Base-by-base conservation (phyloP, 1,140 invertebrate genomes). In the Aphaenogaster floridana region DNA sequence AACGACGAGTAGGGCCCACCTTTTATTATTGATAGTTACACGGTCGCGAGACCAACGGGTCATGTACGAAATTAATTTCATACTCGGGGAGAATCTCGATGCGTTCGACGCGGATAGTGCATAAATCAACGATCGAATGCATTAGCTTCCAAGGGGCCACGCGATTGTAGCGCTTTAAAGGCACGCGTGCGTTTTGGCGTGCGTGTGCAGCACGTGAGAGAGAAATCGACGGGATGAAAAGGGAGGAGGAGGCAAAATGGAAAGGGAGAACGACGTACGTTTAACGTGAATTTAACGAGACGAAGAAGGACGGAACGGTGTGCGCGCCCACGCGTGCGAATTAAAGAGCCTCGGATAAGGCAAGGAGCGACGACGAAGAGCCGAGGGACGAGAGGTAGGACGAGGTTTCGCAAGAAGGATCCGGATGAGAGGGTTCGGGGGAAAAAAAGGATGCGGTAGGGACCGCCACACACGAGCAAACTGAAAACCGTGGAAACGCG, bases 11-110 rank as follows among this genome's bases (percentile, higher is more conserved):
- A 88, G 84, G 64, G 11, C 48, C 66, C 59, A 79, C 76, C 66
- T 90, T 93, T 93, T 84, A 91, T 93, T 93, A 94, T 94, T 94
- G 92, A 93, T 93, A 91, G 91, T 93, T 94, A 91, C 92, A 92
- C 63, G 89, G 61, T 71, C 90, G 86, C 89, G 89, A 92, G 91
- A 91, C 85, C 91, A 92, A 90, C 90, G 91, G 91, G 90, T 88
- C 92, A 92, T 93, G 93, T 93, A 93, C 90, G 92, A 94, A 95
- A 95, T 95, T 95, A 94, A 95, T 94, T 95, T 93, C 92, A 91
- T 92, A 93, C 91, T 92, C 92, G 90, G 68, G 88, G 86, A 83
- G 89, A 94, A 88, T 92, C 86, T 89, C 88, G 89, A 94, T 93
- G 92, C 91, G 92, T 92, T 91, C 89, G 88, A 86, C 78, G 71